Conservation (phyloP, 2,888 invertebrate species). For the Heteromurus nitidus region DNA sequence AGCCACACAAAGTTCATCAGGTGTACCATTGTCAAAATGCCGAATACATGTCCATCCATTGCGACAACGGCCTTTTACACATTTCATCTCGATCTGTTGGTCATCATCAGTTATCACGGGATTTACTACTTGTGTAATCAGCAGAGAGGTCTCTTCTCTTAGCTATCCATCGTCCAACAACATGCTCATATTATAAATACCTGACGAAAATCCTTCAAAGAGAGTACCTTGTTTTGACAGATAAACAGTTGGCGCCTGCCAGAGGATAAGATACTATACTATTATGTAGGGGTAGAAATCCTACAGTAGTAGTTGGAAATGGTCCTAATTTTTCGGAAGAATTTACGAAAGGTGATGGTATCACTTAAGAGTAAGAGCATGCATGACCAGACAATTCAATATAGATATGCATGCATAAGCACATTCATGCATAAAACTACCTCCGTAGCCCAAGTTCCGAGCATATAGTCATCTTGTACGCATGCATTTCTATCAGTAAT, state of each 20-base stretch:
- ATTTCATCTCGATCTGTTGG: neutral
- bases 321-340: neutral
- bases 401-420: neutral
- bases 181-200: too few relatives aligned
- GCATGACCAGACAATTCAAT: neutral
- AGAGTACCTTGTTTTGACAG: slow-evolving; percentile 34
- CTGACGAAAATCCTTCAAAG: neutral
- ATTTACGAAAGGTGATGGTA: neutral
- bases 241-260: slow-evolving; percentile 55
- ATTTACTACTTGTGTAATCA: neutral
- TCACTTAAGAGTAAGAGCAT: slow-evolving; percentile 16
- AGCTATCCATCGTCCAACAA: neutral
- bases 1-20: neutral
- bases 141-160: neutral
- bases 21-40: neutral
- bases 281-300: neutral
- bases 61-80: neutral
- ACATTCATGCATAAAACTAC: too few relatives aligned
- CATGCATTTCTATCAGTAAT: neutral
- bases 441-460: too few relatives aligned
- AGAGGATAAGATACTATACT: slow-evolving; percentile 18
- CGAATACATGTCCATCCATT: neutral
- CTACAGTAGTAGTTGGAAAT: neutral
- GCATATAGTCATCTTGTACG: neutral
- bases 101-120: neutral